phyloP scores from a whole-genome alignment of 2,888 invertebrate genomes.

The Allophyes oxyacanthae region DNA sequence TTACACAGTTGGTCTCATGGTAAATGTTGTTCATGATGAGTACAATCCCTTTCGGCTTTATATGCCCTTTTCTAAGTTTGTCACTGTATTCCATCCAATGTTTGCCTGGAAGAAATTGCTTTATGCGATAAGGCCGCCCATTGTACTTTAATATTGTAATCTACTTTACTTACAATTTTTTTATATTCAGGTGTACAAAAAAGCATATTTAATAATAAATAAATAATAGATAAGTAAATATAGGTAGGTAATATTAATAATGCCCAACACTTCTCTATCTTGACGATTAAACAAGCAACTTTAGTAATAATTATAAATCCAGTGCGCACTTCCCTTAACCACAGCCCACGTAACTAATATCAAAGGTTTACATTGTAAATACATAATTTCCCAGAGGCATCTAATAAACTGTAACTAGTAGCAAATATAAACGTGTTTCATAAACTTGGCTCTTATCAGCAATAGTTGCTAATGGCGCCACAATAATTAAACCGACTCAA shows the following conservation, averaged over 20 bases:
- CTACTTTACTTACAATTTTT: too few relatives aligned
- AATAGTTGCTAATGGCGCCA: slow-evolving; percentile 56
- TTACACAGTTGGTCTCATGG: too few relatives aligned
- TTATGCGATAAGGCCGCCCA: too few relatives aligned
- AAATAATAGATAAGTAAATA: neutral
- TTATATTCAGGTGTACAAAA: too few relatives aligned
- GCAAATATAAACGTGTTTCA: slow-evolving; percentile 59
- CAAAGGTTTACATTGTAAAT: slow-evolving; percentile 58
- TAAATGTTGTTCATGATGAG: too few relatives aligned
- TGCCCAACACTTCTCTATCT: slow-evolving; percentile 2
- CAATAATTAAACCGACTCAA: slow-evolving; percentile 49
- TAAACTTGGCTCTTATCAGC: slow-evolving; percentile 60
- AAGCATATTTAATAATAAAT: too few relatives aligned
- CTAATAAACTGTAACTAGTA: slow-evolving; percentile 52
- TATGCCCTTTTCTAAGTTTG: too few relatives aligned
- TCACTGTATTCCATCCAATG: too few relatives aligned
- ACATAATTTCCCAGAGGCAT: slow-evolving; percentile 58
- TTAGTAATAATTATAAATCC: slow-evolving; percentile 45
- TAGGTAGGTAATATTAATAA: neutral
- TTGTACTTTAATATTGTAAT: too few relatives aligned
- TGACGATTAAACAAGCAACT: slow-evolving; percentile 18
- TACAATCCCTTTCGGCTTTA: too few relatives aligned
- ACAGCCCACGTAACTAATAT: slow-evolving; percentile 50
- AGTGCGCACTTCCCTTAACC: slow-evolving; percentile 33
- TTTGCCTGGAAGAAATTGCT: too few relatives aligned